These are phyloP conservation scores for Aspidoscelis tigris DNA, from an alignment of 2,113 vertebrate genomes.

Conservation along the genomic window DNA sequence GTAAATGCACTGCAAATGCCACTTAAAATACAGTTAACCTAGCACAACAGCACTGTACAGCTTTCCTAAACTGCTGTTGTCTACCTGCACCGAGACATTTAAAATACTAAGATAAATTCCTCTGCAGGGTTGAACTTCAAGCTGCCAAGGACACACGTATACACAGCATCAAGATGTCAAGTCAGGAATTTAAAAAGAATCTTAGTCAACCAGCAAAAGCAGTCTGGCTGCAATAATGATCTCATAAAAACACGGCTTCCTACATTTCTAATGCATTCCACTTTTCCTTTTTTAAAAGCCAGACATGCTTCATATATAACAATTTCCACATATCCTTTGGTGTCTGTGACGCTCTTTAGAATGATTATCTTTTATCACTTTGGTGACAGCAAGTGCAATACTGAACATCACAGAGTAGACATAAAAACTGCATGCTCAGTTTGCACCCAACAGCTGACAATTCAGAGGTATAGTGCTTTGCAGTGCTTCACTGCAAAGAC, in stretches of 20 bases:
- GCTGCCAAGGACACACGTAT: not conserved
- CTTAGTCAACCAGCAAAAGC: not conserved
- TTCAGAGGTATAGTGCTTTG: not conserved
- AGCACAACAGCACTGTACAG: not conserved
- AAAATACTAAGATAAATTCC: not conserved
- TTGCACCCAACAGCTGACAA: conserved; percentile 18
- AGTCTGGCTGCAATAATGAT: not conserved
- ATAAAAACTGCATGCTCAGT: not conserved
- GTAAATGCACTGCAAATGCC: not conserved
- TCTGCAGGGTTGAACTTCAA: not conserved
- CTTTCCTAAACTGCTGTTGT: not conserved
- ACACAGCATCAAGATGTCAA: not conserved
- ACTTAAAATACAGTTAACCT: not conserved
- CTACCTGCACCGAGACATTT: not conserved
- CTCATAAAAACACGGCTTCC: not conserved
- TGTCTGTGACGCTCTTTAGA: too few species aligned
- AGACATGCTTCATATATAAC: fast-evolving
- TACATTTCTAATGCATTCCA: fast-evolving
- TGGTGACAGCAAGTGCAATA: not conserved
- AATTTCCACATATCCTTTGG: not conserved
- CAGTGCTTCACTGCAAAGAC: not conserved
- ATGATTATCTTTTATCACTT: not conserved
- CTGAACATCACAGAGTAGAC: not conserved
- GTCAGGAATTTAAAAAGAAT: not conserved
- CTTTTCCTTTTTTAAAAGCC: fast-evolving